phyloP scores from a whole-genome alignment of 2,888 invertebrate species.

The Nymphalis c-album region DNA sequence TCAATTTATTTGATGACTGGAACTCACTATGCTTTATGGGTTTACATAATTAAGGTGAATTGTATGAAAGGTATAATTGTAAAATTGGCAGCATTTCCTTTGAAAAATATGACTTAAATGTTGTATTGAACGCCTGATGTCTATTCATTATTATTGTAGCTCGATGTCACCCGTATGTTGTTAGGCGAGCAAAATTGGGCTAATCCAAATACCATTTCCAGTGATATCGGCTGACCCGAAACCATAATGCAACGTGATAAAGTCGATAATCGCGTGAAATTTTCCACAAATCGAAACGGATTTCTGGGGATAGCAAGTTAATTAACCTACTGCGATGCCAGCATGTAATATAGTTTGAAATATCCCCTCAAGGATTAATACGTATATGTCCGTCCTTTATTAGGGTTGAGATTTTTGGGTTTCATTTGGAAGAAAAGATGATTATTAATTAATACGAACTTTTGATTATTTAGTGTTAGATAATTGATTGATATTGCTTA shows the following conservation, averaged over 20 bases:
- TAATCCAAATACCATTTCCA: conserved; percentile 34
- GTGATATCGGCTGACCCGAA: conserved; percentile 12
- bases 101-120: background rate
- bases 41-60: too few species aligned
- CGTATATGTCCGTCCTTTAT: conserved; percentile 40
- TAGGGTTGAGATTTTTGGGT: conserved; percentile 34
- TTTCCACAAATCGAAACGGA: conserved; percentile 40
- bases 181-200: conserved; percentile 43
- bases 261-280: conserved; percentile 26
- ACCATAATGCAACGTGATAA: conserved; percentile 32
- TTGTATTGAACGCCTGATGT: conserved; percentile 12
- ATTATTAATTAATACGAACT: background rate
- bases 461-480: background rate
- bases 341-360: conserved; percentile 43
- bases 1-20: too few species aligned
- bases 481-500: background rate
- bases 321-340: conserved; percentile 49
- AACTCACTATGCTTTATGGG: too few species aligned
- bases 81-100: too few species aligned
- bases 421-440: conserved; percentile 8
- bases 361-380: conserved; percentile 44
- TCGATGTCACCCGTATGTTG: conserved; percentile 32
- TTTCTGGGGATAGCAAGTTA: conserved; percentile 48
- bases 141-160: conserved; percentile 23
- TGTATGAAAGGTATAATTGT: too few species aligned